These are phyloP conservation scores for Stegostoma tigrinum DNA, from an alignment of 2,113 vertebrate genomes.

Conservation along the genomic window DNA sequence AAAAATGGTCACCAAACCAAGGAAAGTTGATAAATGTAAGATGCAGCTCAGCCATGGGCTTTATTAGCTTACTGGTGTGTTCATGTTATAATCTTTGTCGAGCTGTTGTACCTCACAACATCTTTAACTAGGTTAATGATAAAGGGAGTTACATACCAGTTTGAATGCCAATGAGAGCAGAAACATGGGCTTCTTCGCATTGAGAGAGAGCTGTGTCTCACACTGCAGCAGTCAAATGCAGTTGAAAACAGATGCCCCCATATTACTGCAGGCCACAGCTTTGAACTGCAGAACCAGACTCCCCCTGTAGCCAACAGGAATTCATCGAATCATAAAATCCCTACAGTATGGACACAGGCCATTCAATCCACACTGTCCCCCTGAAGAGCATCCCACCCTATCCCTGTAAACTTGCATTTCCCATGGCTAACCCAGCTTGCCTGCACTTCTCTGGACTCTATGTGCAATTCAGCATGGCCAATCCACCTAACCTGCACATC, in stretches of 20 bases:
- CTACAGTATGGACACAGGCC: too few species aligned
- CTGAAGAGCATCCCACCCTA: too few species aligned
- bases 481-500: too few species aligned
- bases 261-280: neutral
- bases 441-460: too few species aligned
- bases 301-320: neutral
- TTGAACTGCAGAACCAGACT: neutral
- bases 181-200: neutral
- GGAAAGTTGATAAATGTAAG: too few species aligned
- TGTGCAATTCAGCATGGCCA: too few species aligned
- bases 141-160: neutral
- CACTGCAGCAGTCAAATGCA: neutral
- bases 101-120: neutral
- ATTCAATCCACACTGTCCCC: too few species aligned
- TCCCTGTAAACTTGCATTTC: too few species aligned
- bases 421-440: too few species aligned
- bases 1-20: neutral
- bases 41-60: neutral
- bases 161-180: neutral
- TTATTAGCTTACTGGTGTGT: neutral
- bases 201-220: neutral
- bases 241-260: neutral
- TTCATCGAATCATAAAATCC: neutral
- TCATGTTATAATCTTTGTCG: neutral
- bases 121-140: neutral